phyloP scores from a whole-genome alignment of 2,797 vertebrate genomes.

The Champsocephalus gunnari region DNA sequence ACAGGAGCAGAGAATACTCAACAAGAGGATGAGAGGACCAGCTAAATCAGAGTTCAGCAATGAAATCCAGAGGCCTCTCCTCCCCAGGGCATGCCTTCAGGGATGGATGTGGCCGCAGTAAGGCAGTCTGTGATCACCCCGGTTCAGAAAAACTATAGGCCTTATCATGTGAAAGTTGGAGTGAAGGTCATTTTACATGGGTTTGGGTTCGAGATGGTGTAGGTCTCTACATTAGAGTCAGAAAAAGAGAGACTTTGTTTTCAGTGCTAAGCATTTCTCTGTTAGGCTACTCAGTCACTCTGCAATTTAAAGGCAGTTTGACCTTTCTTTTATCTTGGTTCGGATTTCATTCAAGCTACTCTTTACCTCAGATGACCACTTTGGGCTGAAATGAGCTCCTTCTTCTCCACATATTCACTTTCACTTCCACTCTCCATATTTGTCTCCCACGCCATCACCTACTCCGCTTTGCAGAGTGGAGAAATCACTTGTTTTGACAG shows the following conservation, averaged over 20 bases:
- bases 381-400: conserved; percentile 21
- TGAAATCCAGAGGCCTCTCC: conserved; percentile 56
- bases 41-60: conserved; percentile 54
- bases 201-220: conserved; percentile 19
- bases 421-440: conserved; percentile 24
- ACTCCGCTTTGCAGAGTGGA: conserved; percentile 55
- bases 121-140: conserved; percentile 68
- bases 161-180: conserved; percentile 5
- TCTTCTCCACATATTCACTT: conserved; percentile 19
- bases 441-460: conserved; percentile 53
- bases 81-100: conserved; percentile 68
- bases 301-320: conserved; percentile 12
- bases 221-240: conserved; percentile 16
- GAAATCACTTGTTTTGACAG: conserved; percentile 79
- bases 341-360: conserved; percentile 35
- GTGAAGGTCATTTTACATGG: conserved; percentile 38
- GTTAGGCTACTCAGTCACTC: background rate
- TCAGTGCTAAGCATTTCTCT: background rate
- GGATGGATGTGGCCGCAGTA: conserved; percentile 72
- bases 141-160: conserved; percentile 42
- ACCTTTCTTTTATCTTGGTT: conserved; percentile 28
- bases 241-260: conserved; percentile 6
- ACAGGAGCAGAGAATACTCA: conserved; percentile 45
- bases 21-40: conserved; percentile 55
- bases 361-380: conserved; percentile 33